These are phyloP conservation scores for Pituophis catenifer DNA, from an alignment of 2,113 vertebrate species.

Conservation along the genomic window DNA sequence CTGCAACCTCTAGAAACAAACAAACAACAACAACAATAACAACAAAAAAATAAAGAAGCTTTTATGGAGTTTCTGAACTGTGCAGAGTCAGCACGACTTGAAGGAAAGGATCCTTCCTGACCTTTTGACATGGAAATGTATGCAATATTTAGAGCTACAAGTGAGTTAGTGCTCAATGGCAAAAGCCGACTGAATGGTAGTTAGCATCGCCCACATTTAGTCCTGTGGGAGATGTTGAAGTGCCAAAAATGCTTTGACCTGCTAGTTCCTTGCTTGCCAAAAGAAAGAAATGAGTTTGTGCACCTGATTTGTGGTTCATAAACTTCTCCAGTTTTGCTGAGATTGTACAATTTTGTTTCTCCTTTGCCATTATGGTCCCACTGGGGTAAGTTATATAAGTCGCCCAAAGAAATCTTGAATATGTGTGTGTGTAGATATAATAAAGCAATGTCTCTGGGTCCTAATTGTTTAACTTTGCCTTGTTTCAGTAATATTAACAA, in stretches of 20 bases:
- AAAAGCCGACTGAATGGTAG: constrained; percentile 1
- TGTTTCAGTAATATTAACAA: constrained; percentile 17
- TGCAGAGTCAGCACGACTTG: constrained; percentile 31
- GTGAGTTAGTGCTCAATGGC: background rate
- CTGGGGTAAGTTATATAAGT: constrained; percentile 32
- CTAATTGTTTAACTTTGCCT: constrained; percentile 38
- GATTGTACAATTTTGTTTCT: constrained; percentile 23
- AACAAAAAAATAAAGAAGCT: background rate
- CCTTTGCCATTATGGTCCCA: constrained; percentile 31
- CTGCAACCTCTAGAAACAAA: background rate
- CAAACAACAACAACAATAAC: background rate
- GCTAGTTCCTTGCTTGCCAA: constrained; percentile 31
- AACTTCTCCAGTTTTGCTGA: constrained; percentile 53
- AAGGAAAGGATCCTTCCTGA: constrained; percentile 37
- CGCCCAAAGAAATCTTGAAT: constrained; percentile 15
- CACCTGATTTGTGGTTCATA: constrained; percentile 26
- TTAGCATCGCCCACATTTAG: background rate
- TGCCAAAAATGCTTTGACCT: constrained; percentile 32
- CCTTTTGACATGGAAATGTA: constrained; percentile 42
- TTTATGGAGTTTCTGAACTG: constrained; percentile 11
- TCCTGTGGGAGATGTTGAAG: constrained; percentile 31
- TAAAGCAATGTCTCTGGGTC: constrained; percentile 8
- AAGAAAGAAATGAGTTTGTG: constrained; percentile 17
- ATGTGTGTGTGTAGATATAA: background rate
- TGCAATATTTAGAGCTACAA: constrained; percentile 28